Percentiles rank a stretch among this genome's conserved stretches.
Conservation (phyloP, 2,888 invertebrate genomes). For the Allacma fusca region DNA sequence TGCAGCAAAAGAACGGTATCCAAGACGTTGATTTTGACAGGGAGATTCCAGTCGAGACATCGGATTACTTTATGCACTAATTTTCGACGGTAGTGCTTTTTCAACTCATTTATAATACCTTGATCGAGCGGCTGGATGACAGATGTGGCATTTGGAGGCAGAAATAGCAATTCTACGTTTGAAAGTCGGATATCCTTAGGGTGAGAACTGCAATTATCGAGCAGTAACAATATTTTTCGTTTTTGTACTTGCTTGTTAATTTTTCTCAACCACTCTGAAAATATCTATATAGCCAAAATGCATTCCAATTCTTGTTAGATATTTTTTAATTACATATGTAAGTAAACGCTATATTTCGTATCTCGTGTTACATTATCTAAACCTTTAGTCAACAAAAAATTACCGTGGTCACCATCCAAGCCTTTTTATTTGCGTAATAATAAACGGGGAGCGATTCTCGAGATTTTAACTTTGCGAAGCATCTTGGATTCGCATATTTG, state of each 20-base stretch:
- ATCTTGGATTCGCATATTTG: conserved; percentile 35
- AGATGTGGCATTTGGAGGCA: conserved; percentile 19
- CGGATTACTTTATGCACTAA: not conserved
- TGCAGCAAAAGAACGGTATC: not conserved
- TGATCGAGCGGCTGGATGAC: conserved; percentile 7
- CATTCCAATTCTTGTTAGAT: no score
- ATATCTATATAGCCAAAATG: conserved; percentile 39
- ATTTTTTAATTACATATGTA: not conserved
- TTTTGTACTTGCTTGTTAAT: conserved; percentile 14
- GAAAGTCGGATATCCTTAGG: not conserved
- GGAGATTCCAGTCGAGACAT: not conserved
- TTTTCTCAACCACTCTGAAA: conserved; percentile 42
- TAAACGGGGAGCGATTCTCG: no score
- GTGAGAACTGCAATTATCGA: conserved; percentile 49
- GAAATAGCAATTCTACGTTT: conserved; percentile 17
- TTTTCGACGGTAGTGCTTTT: conserved; percentile 6
- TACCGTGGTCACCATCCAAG: no score
- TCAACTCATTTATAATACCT: conserved; percentile 31
- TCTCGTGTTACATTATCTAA: not conserved
- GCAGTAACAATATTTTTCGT: conserved; percentile 44
- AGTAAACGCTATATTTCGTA: not conserved
- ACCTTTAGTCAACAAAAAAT: no score
- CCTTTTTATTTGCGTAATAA: no score
- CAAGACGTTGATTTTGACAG: not conserved
- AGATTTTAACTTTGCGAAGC: conserved; percentile 44